Evolutionary conservation across 1,140 invertebrate species (phyloP).

Genomic region (Dreissena rostriformis): DNA sequence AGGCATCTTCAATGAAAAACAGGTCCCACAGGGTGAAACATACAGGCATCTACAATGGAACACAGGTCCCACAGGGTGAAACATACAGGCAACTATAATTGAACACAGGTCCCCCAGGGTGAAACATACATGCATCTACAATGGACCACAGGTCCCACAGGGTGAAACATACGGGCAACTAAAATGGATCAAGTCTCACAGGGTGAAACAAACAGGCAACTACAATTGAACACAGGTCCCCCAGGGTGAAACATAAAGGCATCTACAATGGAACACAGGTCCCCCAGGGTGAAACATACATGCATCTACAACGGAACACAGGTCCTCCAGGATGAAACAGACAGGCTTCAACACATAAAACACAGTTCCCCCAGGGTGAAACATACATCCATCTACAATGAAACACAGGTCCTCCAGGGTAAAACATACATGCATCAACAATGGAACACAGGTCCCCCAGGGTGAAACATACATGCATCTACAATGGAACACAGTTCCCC

Average conservation of each 20-base stretch:
- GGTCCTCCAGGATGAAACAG: constrained; percentile 95
- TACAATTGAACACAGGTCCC: constrained; percentile 96
- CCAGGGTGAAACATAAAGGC: constrained; percentile 96
- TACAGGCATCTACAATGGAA: constrained; percentile 97
- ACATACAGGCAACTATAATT: constrained; percentile 96
- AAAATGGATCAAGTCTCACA: constrained; percentile 93
- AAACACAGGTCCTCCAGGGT: constrained; percentile 96
- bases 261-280: constrained; percentile 97
- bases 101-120: constrained; percentile 96
- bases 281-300: constrained; percentile 95
- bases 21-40: constrained; percentile 95
- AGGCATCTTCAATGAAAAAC: constrained; percentile 97
- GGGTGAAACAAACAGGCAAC: constrained; percentile 95
- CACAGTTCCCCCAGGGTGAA: constrained; percentile 95
- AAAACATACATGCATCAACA: constrained; percentile 93
- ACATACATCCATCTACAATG: constrained; percentile 94
- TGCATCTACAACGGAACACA: constrained; percentile 94
- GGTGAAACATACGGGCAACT: constrained; percentile 94
- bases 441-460: constrained; percentile 96
- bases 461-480: constrained; percentile 94
- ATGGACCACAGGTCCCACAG: constrained; percentile 96
- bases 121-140: constrained; percentile 93
- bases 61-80: constrained; percentile 95
- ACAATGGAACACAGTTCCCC: constrained; percentile 96
- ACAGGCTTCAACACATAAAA: constrained; percentile 98